Conservation (phyloP, 2,113 vertebrate genomes). For the Taxidea taxus region DNA sequence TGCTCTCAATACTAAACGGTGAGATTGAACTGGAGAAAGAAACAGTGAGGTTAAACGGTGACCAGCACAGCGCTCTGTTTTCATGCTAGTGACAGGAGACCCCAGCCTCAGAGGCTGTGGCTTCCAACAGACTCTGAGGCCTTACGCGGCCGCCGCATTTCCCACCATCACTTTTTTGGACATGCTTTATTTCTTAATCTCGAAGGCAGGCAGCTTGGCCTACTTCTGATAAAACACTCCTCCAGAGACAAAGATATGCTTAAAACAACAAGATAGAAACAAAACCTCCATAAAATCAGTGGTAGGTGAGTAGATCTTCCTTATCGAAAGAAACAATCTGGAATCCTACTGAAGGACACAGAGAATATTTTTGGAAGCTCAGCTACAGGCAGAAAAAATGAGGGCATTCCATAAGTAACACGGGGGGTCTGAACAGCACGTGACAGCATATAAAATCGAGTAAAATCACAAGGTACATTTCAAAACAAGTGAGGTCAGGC, state of each 20-base stretch:
- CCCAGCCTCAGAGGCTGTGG: rapidly evolving
- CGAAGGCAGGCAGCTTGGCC: not conserved
- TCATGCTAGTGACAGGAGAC: not conserved
- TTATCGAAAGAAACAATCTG: not conserved
- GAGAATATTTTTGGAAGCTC: not conserved
- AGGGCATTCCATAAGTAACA: not conserved
- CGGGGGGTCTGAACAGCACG: not conserved
- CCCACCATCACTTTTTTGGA: not conserved
- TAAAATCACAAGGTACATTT: slow-evolving; percentile 41
- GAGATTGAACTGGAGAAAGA: slow-evolving; percentile 93
- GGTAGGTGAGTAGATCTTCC: not conserved
- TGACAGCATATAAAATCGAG: not conserved
- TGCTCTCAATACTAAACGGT: slow-evolving; percentile 98
- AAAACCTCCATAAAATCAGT: not conserved
- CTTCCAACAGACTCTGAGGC: not conserved
- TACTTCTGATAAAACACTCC: not conserved
- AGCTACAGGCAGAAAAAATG: not conserved
- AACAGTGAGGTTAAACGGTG: not conserved
- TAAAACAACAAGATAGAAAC: not conserved
- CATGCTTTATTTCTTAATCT: not conserved
- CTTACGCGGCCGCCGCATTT: not conserved
- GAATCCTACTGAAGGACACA: not conserved
- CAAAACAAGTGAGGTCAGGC: slow-evolving; percentile 44
- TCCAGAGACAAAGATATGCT: not conserved
- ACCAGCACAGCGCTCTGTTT: not conserved